Evolutionary conservation across 2,797 vertebrate genomes (phyloP).

Genomic region (Columba guinea): DNA sequence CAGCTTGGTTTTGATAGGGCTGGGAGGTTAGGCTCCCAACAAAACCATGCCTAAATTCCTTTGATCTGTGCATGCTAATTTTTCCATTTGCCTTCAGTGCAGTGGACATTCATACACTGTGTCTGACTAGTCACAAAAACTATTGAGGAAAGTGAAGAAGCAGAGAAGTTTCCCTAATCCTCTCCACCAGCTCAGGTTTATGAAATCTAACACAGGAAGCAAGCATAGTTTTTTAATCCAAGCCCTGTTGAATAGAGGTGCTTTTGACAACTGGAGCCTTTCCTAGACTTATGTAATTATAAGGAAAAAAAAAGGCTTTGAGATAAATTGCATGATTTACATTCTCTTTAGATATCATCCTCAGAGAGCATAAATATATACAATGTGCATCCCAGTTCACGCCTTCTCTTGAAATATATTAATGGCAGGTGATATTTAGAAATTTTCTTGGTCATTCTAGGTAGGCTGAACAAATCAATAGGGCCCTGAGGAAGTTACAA

Average conservation of each 20-base stretch:
- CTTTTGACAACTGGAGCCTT: neutral
- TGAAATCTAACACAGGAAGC: neutral
- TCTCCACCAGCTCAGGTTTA: neutral
- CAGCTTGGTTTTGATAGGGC: neutral
- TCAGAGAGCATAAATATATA: neutral
- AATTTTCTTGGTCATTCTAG: neutral
- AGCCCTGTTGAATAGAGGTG: neutral
- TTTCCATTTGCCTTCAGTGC: neutral
- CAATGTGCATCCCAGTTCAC: neutral
- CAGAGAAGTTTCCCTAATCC: neutral
- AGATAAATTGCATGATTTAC: neutral
- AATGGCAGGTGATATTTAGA: neutral
- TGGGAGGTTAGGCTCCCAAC: neutral
- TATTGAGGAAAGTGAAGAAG: neutral
- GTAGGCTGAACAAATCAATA: neutral
- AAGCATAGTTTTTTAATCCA: neutral
- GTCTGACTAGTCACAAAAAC: neutral
- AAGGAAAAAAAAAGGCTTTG: neutral
- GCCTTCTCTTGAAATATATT: neutral
- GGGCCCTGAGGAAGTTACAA: neutral
- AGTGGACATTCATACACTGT: neutral
- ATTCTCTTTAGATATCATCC: neutral
- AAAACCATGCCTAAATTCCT: neutral
- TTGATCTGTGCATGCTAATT: rapidly evolving
- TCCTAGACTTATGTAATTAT: neutral